phyloP scores from a whole-genome alignment of 2,888 invertebrate species.

The Glaucopsyche alexis region DNA sequence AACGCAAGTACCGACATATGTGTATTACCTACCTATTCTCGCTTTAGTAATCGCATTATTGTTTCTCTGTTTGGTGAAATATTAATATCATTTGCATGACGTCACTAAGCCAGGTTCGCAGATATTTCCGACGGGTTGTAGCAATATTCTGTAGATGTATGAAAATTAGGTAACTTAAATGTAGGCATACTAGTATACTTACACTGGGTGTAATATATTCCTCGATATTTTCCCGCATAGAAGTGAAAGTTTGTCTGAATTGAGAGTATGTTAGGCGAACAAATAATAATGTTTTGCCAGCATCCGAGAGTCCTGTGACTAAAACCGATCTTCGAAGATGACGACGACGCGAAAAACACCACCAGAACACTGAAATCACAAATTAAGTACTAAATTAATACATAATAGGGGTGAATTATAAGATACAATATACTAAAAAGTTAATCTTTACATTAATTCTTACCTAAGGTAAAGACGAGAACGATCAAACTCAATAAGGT shows the following conservation, averaged over 20 bases:
- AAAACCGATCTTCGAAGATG: conserved; percentile 83
- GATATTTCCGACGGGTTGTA: too few relatives aligned
- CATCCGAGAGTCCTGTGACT: conserved; percentile 91
- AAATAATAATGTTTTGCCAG: conserved; percentile 94
- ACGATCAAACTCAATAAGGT: conserved; percentile 70
- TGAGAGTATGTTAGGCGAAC: conserved; percentile 87
- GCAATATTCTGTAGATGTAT: neutral
- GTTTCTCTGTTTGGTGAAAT: too few relatives aligned
- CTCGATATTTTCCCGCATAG: conserved; percentile 92
- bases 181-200: conserved; percentile 47
- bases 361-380: conserved; percentile 79
- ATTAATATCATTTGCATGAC: too few relatives aligned
- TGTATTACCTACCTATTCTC: too few relatives aligned
- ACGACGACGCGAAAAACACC: conserved; percentile 80
- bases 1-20: too few relatives aligned
- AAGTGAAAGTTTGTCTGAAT: conserved; percentile 89
- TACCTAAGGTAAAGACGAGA: conserved; percentile 66
- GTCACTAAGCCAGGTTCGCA: too few relatives aligned
- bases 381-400: conserved; percentile 13
- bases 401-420: neutral
- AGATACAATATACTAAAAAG: neutral
- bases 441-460: conserved; percentile 43
- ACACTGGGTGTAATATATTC: conserved; percentile 83
- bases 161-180: too few relatives aligned
- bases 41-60: too few relatives aligned